These are phyloP conservation scores for Micoletzkya japonica DNA, from an alignment of 2,888 invertebrate genomes.

Conservation along the genomic window DNA sequence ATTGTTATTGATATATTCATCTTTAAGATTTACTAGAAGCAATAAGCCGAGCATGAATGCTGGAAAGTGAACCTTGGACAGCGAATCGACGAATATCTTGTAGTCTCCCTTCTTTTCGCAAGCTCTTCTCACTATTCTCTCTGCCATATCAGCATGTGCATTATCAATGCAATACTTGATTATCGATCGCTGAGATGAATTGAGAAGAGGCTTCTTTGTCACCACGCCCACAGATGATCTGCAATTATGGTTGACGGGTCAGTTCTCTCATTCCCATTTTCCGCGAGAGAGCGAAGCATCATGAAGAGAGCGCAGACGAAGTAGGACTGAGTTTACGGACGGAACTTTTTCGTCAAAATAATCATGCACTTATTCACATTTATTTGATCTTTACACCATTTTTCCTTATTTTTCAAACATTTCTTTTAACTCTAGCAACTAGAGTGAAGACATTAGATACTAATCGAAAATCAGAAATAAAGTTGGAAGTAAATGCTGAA, in stretches of 20 bases:
- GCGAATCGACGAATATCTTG: constrained; percentile 44
- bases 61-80: constrained; percentile 32
- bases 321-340: too few relatives aligned
- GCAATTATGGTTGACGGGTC: not conserved
- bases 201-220: constrained; percentile 39
- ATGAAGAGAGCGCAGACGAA: too few relatives aligned
- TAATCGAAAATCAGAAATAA: too few relatives aligned
- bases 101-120: constrained; percentile 50
- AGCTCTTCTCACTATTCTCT: constrained; percentile 50
- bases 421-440: too few relatives aligned
- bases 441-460: too few relatives aligned
- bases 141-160: constrained; percentile 54
- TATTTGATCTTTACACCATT: too few relatives aligned
- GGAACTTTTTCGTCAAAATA: too few relatives aligned
- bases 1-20: not conserved
- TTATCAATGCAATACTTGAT: constrained; percentile 57
- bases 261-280: not conserved
- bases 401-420: too few relatives aligned
- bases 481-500: too few relatives aligned
- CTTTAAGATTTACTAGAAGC: not conserved
- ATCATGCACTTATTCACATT: too few relatives aligned
- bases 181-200: constrained; percentile 44
- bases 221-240: not conserved
- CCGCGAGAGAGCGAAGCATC: too few relatives aligned
- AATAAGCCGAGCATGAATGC: too few relatives aligned